phyloP scores from a whole-genome alignment of 2,113 vertebrate species.

The Dendrocopos noguchii region DNA sequence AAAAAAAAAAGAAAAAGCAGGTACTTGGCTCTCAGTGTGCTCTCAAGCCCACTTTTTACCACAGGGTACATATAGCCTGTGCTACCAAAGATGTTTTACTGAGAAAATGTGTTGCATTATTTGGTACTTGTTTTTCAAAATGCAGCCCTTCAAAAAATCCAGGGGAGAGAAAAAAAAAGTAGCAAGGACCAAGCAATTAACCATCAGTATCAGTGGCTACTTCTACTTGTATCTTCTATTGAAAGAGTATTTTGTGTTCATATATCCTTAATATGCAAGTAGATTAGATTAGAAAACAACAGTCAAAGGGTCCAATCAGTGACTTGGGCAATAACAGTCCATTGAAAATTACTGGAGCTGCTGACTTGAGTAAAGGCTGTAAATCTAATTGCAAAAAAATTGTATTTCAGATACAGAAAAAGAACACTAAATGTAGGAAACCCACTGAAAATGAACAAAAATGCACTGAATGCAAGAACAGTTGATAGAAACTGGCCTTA shows the following conservation, averaged over 20 bases:
- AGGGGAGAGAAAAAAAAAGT: not conserved
- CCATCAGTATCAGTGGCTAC: not conserved
- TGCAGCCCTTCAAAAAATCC: not conserved
- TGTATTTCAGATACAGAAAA: slow-evolving; percentile 3
- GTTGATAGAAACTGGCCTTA: not conserved
- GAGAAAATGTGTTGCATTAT: not conserved
- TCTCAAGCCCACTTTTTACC: not conserved
- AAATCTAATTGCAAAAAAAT: not conserved
- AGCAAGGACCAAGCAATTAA: not conserved
- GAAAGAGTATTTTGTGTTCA: not conserved
- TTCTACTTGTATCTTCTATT: not conserved
- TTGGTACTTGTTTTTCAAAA: not conserved
- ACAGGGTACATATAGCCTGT: not conserved
- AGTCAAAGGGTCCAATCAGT: not conserved
- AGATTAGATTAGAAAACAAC: not conserved
- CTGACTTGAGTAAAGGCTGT: not conserved
- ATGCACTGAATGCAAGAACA: not conserved
- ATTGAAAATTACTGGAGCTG: not conserved
- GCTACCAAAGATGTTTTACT: not conserved
- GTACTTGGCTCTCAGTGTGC: not conserved
- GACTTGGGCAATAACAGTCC: not conserved
- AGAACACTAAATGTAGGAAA: not conserved
- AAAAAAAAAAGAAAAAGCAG: not conserved
- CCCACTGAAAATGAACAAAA: slow-evolving; percentile 1
- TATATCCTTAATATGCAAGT: not conserved